phyloP scores from a whole-genome alignment of 2,888 invertebrate species.

The Saturnia japonica region DNA sequence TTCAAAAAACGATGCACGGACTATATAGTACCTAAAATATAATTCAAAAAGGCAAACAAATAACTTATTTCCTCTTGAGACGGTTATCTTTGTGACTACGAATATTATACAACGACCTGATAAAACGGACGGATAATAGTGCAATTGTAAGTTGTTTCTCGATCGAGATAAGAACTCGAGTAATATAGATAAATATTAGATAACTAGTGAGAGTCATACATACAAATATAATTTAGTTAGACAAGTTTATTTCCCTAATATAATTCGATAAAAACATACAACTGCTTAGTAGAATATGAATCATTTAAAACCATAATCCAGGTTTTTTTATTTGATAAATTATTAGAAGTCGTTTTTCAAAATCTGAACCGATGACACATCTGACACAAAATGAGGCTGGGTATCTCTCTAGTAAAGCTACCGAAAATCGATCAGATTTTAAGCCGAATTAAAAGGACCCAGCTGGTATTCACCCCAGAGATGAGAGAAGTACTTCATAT shows the following conservation, averaged over 20 bases:
- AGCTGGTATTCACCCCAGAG: too few relatives aligned
- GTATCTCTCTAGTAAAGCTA: too few relatives aligned
- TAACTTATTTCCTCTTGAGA: constrained; percentile 4
- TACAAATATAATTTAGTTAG: constrained; percentile 8
- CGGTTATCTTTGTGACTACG: constrained; percentile 6
- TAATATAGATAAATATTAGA: constrained; percentile 14
- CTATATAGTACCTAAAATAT: too few relatives aligned
- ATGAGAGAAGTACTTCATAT: too few relatives aligned
- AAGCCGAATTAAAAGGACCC: too few relatives aligned
- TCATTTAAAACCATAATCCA: too few relatives aligned
- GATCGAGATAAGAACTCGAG: constrained; percentile 5
- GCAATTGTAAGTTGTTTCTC: constrained; percentile 10
- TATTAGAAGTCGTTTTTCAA: too few relatives aligned
- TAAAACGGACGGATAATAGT: constrained; percentile 6
- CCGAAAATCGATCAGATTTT: too few relatives aligned
- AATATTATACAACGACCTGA: constrained; percentile 5
- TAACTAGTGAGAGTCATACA: constrained; percentile 6
- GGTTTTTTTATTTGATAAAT: too few relatives aligned
- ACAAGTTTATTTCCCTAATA: constrained; percentile 1
- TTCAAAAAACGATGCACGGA: too few relatives aligned
- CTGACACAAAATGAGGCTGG: too few relatives aligned
- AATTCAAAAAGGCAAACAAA: neutral
- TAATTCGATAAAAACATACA: neutral
- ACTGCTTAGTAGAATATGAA: neutral
- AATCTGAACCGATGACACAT: too few relatives aligned